A percentile compares a stretch with the other conserved stretches of the same genome.
These are phyloP conservation scores for Lethenteron camtschaticum DNA, from an alignment of 2,113 vertebrate species.

Conservation along the genomic window DNA sequence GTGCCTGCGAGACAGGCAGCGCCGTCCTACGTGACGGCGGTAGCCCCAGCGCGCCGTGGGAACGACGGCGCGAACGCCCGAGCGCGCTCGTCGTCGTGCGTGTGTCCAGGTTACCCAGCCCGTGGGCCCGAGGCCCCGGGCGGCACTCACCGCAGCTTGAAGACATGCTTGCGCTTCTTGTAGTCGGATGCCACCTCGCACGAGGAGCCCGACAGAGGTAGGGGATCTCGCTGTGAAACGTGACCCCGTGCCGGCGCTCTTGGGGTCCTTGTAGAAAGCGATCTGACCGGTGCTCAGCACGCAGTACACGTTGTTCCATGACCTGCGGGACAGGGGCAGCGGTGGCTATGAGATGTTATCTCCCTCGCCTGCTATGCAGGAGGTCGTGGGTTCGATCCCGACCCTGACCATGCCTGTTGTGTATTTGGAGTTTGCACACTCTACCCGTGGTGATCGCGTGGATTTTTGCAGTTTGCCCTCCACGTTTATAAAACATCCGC, in stretches of 20 bases:
- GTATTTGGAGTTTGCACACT: no score
- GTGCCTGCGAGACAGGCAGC: no score
- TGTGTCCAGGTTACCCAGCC: not conserved
- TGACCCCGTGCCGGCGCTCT: slow-evolving; percentile 39
- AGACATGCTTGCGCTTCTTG: slow-evolving; percentile 86
- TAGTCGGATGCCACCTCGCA: slow-evolving; percentile 59
- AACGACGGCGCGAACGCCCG: no score
- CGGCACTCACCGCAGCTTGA: slow-evolving; percentile 49
- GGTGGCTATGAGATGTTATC: no score
- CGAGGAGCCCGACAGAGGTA: slow-evolving; percentile 35
- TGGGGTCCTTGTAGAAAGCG: slow-evolving; percentile 63
- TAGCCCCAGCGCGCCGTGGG: no score
- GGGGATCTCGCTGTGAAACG: slow-evolving; percentile 57
- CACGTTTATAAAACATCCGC: no score
- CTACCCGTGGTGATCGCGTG: no score
- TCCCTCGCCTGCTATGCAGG: no score
- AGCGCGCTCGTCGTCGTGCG: no score
- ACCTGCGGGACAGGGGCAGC: slow-evolving; percentile 24
- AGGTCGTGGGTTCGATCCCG: no score
- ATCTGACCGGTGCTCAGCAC: slow-evolving; percentile 56
- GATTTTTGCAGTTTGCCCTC: no score
- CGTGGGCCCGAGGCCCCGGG: not conserved
- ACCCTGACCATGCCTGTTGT: no score
- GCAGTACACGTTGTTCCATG: slow-evolving; percentile 78
- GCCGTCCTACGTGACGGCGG: not conserved